Evolutionary conservation across 2,888 invertebrate species (phyloP), one percentile per base, ranked within the genome.

Genomic region (Dryocosmus kuriphilus): DNA sequence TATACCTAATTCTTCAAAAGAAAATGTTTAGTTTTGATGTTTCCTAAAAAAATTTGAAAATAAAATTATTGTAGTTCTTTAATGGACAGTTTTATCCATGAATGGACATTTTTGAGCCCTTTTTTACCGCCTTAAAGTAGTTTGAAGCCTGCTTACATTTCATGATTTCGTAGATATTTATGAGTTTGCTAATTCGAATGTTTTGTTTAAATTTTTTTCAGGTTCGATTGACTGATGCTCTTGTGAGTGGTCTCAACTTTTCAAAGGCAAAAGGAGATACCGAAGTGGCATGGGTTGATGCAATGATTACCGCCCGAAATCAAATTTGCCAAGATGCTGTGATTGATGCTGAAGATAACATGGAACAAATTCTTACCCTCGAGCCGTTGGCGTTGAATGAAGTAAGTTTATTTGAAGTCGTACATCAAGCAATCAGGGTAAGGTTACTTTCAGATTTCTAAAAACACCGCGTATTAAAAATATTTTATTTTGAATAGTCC

Each of bases 201-300:
- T 77, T 80, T 80, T 79, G 76, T 74, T 41, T 62, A 19, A 60
- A 11, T 9, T 0, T 0, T 35, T 16, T 85, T 1, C 90, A 97
- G 96, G 98, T 98, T 81, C 95, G 97, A 76, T 93, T 99, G 62
- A 98, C 98, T 2, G 99, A 99, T 92, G 96, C 97, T 6, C 92
- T 99, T 80, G 96, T 99, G 83, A 96, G 97, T 1, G 95, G 96
- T 11, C 92, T 99, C 78, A 94, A 95, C 82, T 98, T 99, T 93
- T 95, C 97, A 81, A 95, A 95, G 88, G 95, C 96, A 1, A 95
- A 95, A 65, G 96, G 96, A 84, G 97, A 98, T 87, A 96, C 97
- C 0, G 99, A 99, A 91, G 94, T 99, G n/a, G 97, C 99, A 0
- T 99, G 99, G 99, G 93, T 99, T 16, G 96, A 97, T 89, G 98